Evolutionary conservation across 1,140 invertebrate species (phyloP), one percentile per base, ranked within the genome.

Genomic region (Panagrolaimus sp.): DNA sequence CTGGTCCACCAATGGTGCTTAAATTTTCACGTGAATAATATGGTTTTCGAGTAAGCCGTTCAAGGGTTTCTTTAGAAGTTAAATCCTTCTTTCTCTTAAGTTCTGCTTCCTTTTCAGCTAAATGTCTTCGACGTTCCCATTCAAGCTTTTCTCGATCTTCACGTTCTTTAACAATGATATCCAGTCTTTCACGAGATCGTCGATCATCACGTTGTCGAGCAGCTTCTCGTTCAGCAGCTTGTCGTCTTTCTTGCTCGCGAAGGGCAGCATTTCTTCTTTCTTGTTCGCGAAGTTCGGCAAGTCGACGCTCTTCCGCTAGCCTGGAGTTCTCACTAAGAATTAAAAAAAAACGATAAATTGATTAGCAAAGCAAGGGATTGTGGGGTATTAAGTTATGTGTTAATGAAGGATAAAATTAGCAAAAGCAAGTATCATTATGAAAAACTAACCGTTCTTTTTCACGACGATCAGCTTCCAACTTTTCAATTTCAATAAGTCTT

Each of bases 1-100:
- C 78, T 42, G 78, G 74, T n/a, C 43, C 43, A 14, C 65, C 57
- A 25, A 75, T 20, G 44, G 43, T 48, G n/a, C 16, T 42, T 23
- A 80, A 57, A 61, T 80, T 80, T 57, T 81, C 79, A 9, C 75
- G 67, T n/a, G 79, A 78, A 66, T 74, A 81, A 70, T 81, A 81
- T n/a, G 82, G 77, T 48, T 73, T 72, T 42, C 82, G 68, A 8
- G 79, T 81, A 14, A 81, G 68, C 20, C 75, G 69, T 43, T 82
- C 81, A 13, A 81, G 69, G 7, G 82, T 81, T 65, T 81, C 79
- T 66, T 74, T 82, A 8, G 80, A 82, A 42, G 78, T 74, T 11
- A 83, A 68, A 23, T 65, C 76, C 46, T 83, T 71, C 46, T 72
- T 45, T 44, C 71, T 63, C 20, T 71, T 46, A 31, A 68, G 73